phyloP scores from a whole-genome alignment of 2,888 invertebrate genomes.

The Zaprionus obscuricornis region DNA sequence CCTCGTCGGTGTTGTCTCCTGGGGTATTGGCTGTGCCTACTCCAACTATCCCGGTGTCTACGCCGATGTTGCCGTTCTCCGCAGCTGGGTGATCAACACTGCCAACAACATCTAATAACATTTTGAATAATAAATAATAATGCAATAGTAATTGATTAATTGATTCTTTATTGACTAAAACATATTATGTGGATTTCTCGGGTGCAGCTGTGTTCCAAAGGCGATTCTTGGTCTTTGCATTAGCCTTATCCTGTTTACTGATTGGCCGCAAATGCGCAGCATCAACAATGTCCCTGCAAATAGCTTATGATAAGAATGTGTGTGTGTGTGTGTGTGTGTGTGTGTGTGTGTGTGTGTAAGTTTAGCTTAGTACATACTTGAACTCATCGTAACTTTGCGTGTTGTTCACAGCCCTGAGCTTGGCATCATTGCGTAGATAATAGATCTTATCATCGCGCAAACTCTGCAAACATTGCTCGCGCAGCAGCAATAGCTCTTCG shows the following conservation, averaged over 20 bases:
- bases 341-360: too few relatives aligned
- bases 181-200: conserved; percentile 29
- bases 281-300: conserved; percentile 88
- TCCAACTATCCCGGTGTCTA: conserved; percentile 63
- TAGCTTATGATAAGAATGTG: too few relatives aligned
- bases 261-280: conserved; percentile 89
- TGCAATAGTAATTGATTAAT: background rate
- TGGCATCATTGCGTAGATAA: conserved; percentile 89
- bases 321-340: too few relatives aligned
- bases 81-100: conserved; percentile 42
- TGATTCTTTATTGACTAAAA: conserved; percentile 12
- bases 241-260: conserved; percentile 85
- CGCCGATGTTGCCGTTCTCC: conserved; percentile 48
- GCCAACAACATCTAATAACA: conserved; percentile 28
- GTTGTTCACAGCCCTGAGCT: conserved; percentile 88
- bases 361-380: too few relatives aligned
- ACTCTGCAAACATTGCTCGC: conserved; percentile 86
- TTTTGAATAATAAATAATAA: conserved; percentile 1
- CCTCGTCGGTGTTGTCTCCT: conserved; percentile 73
- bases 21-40: conserved; percentile 69
- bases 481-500: conserved; percentile 87
- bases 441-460: conserved; percentile 89
- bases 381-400: conserved; percentile 91
- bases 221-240: conserved; percentile 78
- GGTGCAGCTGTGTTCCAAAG: conserved; percentile 81